phyloP scores from a whole-genome alignment of 2,113 vertebrate genomes.

The Sinocyclocheilus anophthalmus region DNA sequence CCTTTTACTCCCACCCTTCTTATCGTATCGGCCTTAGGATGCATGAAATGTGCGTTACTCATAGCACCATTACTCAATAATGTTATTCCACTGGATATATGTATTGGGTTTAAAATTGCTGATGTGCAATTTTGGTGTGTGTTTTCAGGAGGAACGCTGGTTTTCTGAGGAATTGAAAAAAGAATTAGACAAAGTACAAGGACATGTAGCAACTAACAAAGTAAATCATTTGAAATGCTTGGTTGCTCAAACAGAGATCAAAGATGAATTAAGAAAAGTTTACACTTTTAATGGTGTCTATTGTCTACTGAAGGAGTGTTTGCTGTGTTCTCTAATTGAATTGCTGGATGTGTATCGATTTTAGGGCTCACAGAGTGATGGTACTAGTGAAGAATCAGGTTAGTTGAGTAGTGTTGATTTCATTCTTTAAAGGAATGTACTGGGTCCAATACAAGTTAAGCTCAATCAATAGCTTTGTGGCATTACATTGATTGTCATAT shows the following conservation, averaged over 20 bases:
- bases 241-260: background rate
- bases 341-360: slow-evolving; percentile 43
- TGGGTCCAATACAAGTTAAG: background rate
- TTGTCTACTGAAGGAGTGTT: slow-evolving; percentile 1
- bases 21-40: background rate
- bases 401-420: slow-evolving; percentile 18
- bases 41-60: background rate
- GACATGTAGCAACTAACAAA: slow-evolving; percentile 87
- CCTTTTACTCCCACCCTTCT: background rate
- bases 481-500: background rate
- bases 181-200: slow-evolving; percentile 97
- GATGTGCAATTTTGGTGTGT: slow-evolving; percentile 11
- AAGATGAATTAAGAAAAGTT: background rate
- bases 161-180: slow-evolving; percentile 98
- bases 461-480: background rate
- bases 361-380: slow-evolving; percentile 81
- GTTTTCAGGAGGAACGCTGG: slow-evolving; percentile 91
- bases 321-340: slow-evolving; percentile 31
- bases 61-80: background rate
- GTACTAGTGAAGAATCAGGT: slow-evolving; percentile 83
- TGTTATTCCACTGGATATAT: background rate
- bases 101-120: background rate
- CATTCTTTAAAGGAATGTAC: background rate
- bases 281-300: background rate
- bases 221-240: slow-evolving; percentile 92